Evolutionary conservation across 2,113 vertebrate genomes (phyloP).

Genomic region (Ceyx cyanopectus): DNA sequence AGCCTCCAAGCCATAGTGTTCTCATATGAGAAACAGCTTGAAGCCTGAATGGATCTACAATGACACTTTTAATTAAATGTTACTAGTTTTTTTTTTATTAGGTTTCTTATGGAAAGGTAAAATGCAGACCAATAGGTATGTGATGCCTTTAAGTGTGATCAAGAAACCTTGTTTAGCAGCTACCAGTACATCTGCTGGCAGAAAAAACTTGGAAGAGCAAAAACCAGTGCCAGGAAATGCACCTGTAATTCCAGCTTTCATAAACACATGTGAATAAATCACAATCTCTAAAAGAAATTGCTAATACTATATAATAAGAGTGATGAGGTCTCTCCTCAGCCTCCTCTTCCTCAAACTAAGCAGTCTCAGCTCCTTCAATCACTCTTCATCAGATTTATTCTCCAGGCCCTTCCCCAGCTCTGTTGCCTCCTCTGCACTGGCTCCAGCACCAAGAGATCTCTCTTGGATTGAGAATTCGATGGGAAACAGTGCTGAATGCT

Average conservation of each 20-base stretch:
- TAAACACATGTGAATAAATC: fast-evolving
- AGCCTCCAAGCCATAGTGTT: background rate
- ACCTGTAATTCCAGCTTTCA: background rate
- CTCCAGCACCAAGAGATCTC: too few relatives aligned
- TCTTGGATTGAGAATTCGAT: too few relatives aligned
- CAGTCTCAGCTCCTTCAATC: too few relatives aligned
- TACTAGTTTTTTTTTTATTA: background rate
- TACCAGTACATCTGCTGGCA: background rate
- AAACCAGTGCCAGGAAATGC: background rate
- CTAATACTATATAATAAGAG: too few relatives aligned
- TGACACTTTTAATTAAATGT: background rate
- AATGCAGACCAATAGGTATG: background rate
- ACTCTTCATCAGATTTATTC: too few relatives aligned
- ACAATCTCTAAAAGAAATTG: background rate
- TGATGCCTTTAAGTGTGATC: background rate
- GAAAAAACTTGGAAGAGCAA: background rate
- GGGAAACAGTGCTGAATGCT: too few relatives aligned
- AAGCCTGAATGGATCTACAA: background rate
- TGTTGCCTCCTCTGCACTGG: too few relatives aligned
- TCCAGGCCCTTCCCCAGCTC: too few relatives aligned
- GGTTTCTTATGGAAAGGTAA: background rate
- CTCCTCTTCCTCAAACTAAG: too few relatives aligned
- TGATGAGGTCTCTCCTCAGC: too few relatives aligned
- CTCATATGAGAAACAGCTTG: background rate
- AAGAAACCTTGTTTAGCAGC: background rate